Base-by-base conservation (phyloP, 2,888 invertebrate species). In the Agonopterix arenella region DNA sequence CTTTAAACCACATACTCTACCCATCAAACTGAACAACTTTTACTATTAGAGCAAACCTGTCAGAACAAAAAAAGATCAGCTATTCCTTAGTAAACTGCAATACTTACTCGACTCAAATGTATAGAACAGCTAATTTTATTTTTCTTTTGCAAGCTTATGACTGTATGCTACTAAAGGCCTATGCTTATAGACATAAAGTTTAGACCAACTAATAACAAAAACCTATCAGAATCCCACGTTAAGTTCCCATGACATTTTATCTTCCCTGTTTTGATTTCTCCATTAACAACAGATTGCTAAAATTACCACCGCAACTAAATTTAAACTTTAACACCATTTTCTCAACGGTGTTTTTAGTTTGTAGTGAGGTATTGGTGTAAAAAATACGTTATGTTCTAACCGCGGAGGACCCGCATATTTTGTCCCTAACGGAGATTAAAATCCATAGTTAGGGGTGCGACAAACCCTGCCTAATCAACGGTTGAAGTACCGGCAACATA, bases 211-310 rank as follows among this genome's bases (percentile, higher is more conserved):
- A 52, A 60, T 50, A 67, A 60, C 57, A 70, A 70, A 67, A 66
- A 62, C 57, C 13, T 61, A 68, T 67, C 56, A 66, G 53, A 66
- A 66, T 79, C 76, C 73, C 76, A 77, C 76, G 74, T 66, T 62
- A 61, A 56, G 72, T 83, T 84, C 84, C 81, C 84, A 84, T 77
- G 76, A 69, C 76, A 81, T 83, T 66, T 28, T 80, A 83, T 84
- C 77, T 76, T 76, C 72, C 70, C 69, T 74, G 77, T 83, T 84
- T 77, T 83, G 81, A 85, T 84, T 84, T 80, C 73, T 73, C 69
- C 70, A 71, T 79, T 77, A 77, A 73, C 66, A 67, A 64, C 67
- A 69, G 70, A 80, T 79, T 78, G 80, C 75, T 69, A 73, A 80
- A 76, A 67, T 66, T 57, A 58, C 44, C 36, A 38, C 44, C 13